These are phyloP conservation scores for Dysmachus trigonus DNA, from an alignment of 2,888 invertebrate species.

Conservation along the genomic window DNA sequence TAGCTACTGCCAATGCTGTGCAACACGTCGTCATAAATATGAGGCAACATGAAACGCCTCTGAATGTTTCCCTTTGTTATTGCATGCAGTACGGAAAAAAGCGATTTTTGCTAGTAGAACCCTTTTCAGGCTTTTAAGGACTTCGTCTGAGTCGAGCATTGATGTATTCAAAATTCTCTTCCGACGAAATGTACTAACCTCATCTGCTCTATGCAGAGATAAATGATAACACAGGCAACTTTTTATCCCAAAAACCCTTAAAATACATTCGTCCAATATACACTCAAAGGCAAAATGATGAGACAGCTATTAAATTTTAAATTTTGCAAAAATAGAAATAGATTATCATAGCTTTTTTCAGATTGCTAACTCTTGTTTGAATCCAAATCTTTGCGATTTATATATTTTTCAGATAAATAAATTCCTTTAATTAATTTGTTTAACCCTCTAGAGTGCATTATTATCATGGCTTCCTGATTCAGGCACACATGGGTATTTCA, in stretches of 20 bases:
- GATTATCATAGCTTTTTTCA: too few species aligned
- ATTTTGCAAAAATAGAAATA: too few species aligned
- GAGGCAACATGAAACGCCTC: not conserved
- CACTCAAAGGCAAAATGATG: not conserved
- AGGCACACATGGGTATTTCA: too few species aligned
- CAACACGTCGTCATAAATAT: not conserved
- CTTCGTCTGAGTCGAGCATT: not conserved
- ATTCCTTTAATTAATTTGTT: too few species aligned
- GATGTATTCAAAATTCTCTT: conserved; percentile 18
- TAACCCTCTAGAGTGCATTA: too few species aligned
- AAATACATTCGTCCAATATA: not conserved
- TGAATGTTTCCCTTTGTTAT: not conserved
- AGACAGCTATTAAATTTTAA: not conserved
- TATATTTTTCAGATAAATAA: too few species aligned
- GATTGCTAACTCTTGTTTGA: too few species aligned
- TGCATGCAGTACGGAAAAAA: conserved; percentile 4
- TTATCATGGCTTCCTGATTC: too few species aligned
- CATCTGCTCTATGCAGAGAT: not conserved
- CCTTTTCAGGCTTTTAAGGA: not conserved
- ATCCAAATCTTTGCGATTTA: too few species aligned
- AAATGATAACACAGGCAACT: not conserved
- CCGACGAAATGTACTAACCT: not conserved
- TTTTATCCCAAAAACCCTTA: not conserved
- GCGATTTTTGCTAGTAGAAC: not conserved
- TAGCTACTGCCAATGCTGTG: not conserved